Percentiles rank a stretch among this genome's conserved stretches.
These are phyloP conservation scores for Drosophila nebulosa DNA, from an alignment of 1,140 invertebrate species.

Conservation along the genomic window DNA sequence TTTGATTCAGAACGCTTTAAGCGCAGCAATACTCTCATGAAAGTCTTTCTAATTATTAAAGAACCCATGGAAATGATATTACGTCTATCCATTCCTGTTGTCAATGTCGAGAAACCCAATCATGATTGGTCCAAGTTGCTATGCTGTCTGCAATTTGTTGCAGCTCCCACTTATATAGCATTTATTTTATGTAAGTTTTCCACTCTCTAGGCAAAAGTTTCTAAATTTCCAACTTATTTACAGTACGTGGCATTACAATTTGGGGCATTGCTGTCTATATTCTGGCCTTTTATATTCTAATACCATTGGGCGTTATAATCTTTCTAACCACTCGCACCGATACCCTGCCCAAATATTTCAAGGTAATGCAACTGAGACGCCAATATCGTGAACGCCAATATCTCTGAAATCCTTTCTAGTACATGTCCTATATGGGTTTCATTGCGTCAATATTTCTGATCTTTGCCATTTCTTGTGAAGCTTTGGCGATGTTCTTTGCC, in stretches of 20 bases:
- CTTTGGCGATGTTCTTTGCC: constrained; percentile 26
- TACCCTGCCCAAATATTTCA: constrained; percentile 12
- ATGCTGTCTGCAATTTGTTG: constrained; percentile 8
- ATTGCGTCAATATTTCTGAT: constrained; percentile 5
- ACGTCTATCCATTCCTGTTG: constrained; percentile 19
- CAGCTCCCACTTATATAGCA: not conserved
- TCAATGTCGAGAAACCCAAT: constrained; percentile 16
- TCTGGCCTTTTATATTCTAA: not conserved
- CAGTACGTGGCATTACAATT: not conserved
- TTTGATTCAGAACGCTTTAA: constrained; percentile 4
- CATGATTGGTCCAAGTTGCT: constrained; percentile 36
- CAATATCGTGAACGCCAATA: not conserved
- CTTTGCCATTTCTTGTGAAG: constrained; percentile 6
- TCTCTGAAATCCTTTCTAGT: not conserved
- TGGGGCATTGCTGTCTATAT: not conserved
- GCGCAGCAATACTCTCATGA: not conserved
- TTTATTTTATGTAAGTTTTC: constrained; percentile 16
- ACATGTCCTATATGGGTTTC: constrained; percentile 2
- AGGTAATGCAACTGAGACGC: not conserved
- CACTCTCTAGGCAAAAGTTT: not conserved
- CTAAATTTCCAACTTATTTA: not conserved
- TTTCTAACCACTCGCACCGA: constrained; percentile 29
- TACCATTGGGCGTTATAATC: not conserved
- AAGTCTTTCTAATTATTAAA: not conserved
- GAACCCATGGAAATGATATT: constrained; percentile 13